Percentiles rank a stretch among this genome's conserved stretches.
Evolutionary conservation across 2,888 invertebrate genomes (phyloP).

Genomic region (Plemyria rubiginata): DNA sequence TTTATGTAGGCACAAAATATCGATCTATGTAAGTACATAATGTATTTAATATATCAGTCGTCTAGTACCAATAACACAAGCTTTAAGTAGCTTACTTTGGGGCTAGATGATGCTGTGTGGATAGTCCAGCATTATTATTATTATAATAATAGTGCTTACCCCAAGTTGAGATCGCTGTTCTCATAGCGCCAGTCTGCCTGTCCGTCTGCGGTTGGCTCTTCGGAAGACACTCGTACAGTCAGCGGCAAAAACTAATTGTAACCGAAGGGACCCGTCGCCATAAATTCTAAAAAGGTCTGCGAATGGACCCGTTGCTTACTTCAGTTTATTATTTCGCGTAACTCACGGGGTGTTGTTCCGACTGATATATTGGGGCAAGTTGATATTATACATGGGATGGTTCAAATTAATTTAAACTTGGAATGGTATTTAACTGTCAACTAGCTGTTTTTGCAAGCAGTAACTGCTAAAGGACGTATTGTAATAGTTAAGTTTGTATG

Average conservation of each 20-base stretch:
- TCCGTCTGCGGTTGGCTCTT: conserved; percentile 52
- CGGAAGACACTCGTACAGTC: conserved; percentile 54
- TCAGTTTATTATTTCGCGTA: conserved; percentile 45
- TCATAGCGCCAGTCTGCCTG: conserved; percentile 50
- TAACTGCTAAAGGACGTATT: background rate
- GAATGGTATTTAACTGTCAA: conserved; percentile 3
- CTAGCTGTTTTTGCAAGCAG: background rate
- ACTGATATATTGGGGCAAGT: conserved; percentile 37
- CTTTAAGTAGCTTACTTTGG: too few species aligned
- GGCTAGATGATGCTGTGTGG: too few species aligned
- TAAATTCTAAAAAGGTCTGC: conserved; percentile 58
- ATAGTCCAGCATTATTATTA: too few species aligned
- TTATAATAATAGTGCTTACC: too few species aligned
- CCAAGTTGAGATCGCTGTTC: conserved; percentile 40
- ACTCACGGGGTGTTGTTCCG: conserved; percentile 39
- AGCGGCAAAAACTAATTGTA: conserved; percentile 77
- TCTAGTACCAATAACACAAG: too few species aligned
- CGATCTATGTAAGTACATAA: too few species aligned
- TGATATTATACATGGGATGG: conserved; percentile 24
- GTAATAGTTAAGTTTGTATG: background rate
- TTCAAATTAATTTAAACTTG: conserved; percentile 31
- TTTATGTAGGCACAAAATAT: too few species aligned
- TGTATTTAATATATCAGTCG: too few species aligned
- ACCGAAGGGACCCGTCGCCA: conserved; percentile 57
- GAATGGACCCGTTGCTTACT: conserved; percentile 41